Evolutionary conservation across 1,140 invertebrate species (phyloP), one percentile per base, ranked within the genome.

Genomic region (Euborellia annulipes): DNA sequence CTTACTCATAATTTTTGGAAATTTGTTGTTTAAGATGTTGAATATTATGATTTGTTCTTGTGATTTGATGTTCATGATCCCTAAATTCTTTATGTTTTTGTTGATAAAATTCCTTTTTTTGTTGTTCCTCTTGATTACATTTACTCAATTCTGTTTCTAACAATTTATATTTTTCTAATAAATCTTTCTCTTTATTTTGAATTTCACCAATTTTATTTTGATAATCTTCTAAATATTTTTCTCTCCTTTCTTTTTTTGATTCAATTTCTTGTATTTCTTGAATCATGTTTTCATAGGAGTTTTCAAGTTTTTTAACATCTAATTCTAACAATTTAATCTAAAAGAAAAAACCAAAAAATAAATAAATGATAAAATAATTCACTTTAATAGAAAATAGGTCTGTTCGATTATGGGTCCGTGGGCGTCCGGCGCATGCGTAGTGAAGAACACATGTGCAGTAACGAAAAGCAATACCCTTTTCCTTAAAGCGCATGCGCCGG

Each of bases 331-430:
- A 22, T 9, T 39, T 13, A 2, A 49, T 42, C 47, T 49, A 36
- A 1, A 45, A 32, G 16, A 37, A 48, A 37, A 27, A 48, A 44
- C 3, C 43, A 30, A 39, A 27, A 11, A 44, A 27, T 11, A 6
- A 6, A 27, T 27, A 6, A 36, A 27, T 40, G 46, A 49, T 61
- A 58, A 8, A 50, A 51, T 4, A 48, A 49, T 47, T 56, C 52
- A 21, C 27, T 45, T 18, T 38, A 43, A 11, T 38, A 36, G 18
- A 45, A 16, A n/a, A 17, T 37, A 23, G 11, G 36, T 22, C n/a
- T n/a, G 32, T n/a, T n/a, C n/a, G n/a, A n/a, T n/a, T n/a, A n/a
- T n/a, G n/a, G n/a, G n/a, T n/a, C n/a, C n/a, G n/a, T n/a, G n/a
- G n/a, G n/a, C n/a, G n/a, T n/a, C n/a, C n/a, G n/a, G n/a, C n/a